Base-by-base conservation (phyloP, 2,888 invertebrate species). In the Strigamia maritima region DNA sequence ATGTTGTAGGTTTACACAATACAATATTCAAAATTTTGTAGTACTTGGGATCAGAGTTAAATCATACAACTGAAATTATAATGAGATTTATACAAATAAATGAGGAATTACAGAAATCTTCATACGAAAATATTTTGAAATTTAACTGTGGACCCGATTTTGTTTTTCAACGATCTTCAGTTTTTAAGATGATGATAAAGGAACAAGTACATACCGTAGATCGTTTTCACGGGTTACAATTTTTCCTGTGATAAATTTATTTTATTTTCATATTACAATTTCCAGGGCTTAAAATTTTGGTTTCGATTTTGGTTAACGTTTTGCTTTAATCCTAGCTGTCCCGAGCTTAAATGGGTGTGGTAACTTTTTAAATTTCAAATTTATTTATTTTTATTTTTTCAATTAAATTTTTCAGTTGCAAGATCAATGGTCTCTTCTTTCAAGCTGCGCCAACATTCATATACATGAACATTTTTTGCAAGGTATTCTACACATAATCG, bases 271-370 rank as follows among this genome's bases (percentile, higher is more conserved):
- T 70, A 28, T 70, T 24, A 19, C 8, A 2, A 28, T 26, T 28
- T 70, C 14, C 16, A 70, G 70, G 70, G 70, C 26, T 14, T 70
- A 6, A 70, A 0, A 70, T 70, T 70, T 28, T 70, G 70, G 70
- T 70, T 70, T 70, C 26, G 70, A 8, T 70, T 70, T 26, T 70
- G 70, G 70, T 70, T 70, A 28, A 70, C 26, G n/a, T 70, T 70
- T 28, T 70, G 70, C n/a, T 70, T 70, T 14, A 14, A 6, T 70
- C 70, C 70, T 14, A 28, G 70, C 14, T 70, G 70, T 26, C 14
- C 2, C 24, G 70, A 70, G 2, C 70, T 70, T n/a, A 70, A 70
- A 28, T 2, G 2, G 70, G 70, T 70, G 44, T 44, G 44, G 44
- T 40, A 40, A 14, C 40, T n/a, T 44, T 14, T n/a, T 44, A 60